Conservation (phyloP, 2,888 invertebrate genomes). For the Perdita meconis region DNA sequence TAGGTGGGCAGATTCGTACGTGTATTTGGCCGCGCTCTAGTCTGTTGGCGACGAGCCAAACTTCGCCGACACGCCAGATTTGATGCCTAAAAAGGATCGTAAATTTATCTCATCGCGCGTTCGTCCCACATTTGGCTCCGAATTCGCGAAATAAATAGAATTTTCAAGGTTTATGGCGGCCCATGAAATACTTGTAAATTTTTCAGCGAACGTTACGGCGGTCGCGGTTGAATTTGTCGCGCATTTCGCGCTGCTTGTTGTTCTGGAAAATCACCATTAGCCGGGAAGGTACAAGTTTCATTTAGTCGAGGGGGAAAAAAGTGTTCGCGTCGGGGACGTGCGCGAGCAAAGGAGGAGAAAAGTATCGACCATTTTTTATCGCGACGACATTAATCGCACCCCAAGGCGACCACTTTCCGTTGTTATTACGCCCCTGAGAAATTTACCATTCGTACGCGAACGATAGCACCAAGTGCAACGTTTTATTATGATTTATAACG, state of each 20-base stretch:
- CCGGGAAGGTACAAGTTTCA: background rate
- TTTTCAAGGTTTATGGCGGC: constrained; percentile 65
- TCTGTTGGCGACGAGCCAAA: constrained; percentile 69
- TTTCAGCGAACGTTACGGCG: background rate
- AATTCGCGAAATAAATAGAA: constrained; percentile 70
- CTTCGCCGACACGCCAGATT: constrained; percentile 72
- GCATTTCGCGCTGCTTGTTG: background rate
- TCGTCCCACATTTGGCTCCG: constrained; percentile 64
- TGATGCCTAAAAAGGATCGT: constrained; percentile 76
- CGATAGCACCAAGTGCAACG: constrained; percentile 55
- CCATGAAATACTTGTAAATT: constrained; percentile 64
- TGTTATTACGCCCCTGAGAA: constrained; percentile 67
- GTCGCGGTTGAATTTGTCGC: constrained; percentile 2
- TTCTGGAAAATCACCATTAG: background rate
- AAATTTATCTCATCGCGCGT: constrained; percentile 73
- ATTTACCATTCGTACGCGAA: constrained; percentile 63
- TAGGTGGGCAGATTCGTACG: constrained; percentile 38
- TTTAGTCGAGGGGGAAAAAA: constrained; percentile 2
- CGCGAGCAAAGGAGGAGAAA: constrained; percentile 11
- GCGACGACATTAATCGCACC: constrained; percentile 54
- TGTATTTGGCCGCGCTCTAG: constrained; percentile 56
- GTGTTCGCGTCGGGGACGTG: background rate
- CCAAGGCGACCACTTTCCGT: constrained; percentile 55
- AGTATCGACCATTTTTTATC: constrained; percentile 51
- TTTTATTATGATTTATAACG: constrained; percentile 61